phyloP scores from a whole-genome alignment of 1,140 invertebrate species.

The Bombus fervidus region DNA sequence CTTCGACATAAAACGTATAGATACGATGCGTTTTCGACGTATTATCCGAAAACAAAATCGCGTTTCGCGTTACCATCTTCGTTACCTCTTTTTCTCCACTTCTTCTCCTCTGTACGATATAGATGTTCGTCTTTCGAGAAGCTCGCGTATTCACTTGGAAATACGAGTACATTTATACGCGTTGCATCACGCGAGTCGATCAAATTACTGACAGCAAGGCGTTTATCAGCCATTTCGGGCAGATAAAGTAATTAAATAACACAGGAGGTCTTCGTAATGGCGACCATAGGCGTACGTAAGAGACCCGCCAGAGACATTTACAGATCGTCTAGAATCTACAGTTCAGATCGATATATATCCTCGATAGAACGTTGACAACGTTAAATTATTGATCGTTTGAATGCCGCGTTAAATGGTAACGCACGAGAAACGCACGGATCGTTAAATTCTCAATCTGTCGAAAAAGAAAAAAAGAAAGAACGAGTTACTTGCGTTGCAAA shows the following conservation, averaged over 20 bases:
- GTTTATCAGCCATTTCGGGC: conserved; percentile 1
- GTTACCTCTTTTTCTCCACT: no score
- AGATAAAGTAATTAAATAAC: conserved; percentile 9
- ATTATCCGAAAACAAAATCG: no score
- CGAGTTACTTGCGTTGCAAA: conserved; percentile 56
- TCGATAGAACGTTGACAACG: no score
- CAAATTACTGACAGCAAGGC: neutral
- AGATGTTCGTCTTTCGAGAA: neutral
- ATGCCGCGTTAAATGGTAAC: conserved; percentile 50
- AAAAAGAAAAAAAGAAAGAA: conserved; percentile 34
- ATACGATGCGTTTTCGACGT: no score
- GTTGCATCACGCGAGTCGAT: neutral
- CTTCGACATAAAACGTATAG: no score
- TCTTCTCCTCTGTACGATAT: neutral
- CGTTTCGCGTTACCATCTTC: no score
- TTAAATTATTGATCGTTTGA: no score
- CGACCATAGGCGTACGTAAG: neutral
- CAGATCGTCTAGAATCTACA: no score
- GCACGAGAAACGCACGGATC: conserved; percentile 51
- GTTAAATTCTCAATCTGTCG: conserved; percentile 39
- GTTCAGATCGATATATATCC: no score
- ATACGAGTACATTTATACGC: neutral
- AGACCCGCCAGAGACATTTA: no score
- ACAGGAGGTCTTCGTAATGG: neutral
- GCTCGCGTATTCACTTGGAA: neutral